Percentiles rank a stretch among this genome's conserved stretches.
phyloP scores from a whole-genome alignment of 2,113 vertebrate genomes.

The Diglossa brunneiventris region DNA sequence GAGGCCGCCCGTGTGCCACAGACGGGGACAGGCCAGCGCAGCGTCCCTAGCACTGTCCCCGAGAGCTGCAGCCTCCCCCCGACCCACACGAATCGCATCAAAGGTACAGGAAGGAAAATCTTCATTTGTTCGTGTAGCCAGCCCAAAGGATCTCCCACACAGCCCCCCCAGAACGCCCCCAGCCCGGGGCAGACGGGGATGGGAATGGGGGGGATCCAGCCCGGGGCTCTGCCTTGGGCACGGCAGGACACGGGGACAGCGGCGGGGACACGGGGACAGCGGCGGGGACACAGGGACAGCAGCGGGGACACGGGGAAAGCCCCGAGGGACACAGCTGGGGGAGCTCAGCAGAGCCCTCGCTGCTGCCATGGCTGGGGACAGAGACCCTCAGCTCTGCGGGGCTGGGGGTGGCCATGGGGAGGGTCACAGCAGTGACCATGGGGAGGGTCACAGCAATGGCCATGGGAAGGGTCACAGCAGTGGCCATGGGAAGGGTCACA shows the following conservation, averaged over 20 bases:
- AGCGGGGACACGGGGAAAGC: accelerated
- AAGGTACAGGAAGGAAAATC: background rate
- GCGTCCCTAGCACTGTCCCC: accelerated
- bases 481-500: background rate
- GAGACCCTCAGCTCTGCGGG: accelerated
- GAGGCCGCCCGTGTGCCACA: no score
- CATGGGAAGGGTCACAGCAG: background rate
- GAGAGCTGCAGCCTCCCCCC: background rate
- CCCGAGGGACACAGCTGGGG: accelerated
- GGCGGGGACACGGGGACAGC: accelerated
- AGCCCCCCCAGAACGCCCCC: accelerated
- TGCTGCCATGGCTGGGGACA: accelerated
- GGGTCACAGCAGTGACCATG: background rate
- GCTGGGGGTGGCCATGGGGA: background rate
- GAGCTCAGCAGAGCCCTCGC: background rate
- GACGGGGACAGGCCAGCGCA: background rate
- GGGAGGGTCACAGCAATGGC: background rate
- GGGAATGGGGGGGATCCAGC: accelerated
- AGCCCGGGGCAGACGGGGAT: accelerated
- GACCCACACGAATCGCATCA: accelerated
- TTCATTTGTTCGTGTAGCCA: background rate
- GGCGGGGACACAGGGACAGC: background rate
- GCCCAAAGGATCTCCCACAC: accelerated
- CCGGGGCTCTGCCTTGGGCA: accelerated
- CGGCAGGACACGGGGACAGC: background rate